Base-by-base conservation (phyloP, 2,888 invertebrate genomes). In the Caenorhabditis macrosperma region DNA sequence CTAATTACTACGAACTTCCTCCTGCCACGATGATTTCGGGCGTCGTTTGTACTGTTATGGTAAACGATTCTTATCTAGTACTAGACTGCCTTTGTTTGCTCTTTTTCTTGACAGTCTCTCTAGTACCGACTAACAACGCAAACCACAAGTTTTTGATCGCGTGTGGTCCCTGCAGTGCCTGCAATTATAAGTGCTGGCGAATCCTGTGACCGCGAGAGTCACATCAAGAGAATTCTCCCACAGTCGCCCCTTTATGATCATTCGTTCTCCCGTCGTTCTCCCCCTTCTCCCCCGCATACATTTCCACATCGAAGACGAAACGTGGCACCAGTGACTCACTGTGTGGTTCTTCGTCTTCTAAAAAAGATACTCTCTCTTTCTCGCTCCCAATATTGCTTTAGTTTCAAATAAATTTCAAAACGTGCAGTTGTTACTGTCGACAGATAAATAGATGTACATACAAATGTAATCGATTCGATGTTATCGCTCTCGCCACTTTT, bases 401-500 rank as follows among this genome's bases (percentile, higher is more conserved):
- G 12, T 41, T 22, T 24, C 44, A 12, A 59, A 59, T 55, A n/a
- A 55, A 15, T 54, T 60, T 30, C 15, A n/a, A 22, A 44, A 63
- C 41, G 41, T 61, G 69, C 38, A 44, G 20, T 44, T 41, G 17
- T 33, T 17, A 7, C n/a, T 52, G 30, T 44, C 57, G 33, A 63
- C 28, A 72, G 55, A 63, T 72, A 72, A 72, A 63, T 72, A 72
- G 63, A 72, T 72, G 72, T 72, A 64, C 72, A 72, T 72, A 72
- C 54, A 33, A 72, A 50, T 71, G 61, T 20, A 71, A 64, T 72
- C 72, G 69, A 69, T 69, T 68, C 44, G 50, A 59, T 71, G 72
- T 75, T 75, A 75, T 66, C 64, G 59, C 74, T 52, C 50, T 50
- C 41, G 44, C 63, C 61, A 52, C 50, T 66, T 44, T 10, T 46